phyloP scores from a whole-genome alignment of 2,113 vertebrate genomes.

The Calyptomena viridis region DNA sequence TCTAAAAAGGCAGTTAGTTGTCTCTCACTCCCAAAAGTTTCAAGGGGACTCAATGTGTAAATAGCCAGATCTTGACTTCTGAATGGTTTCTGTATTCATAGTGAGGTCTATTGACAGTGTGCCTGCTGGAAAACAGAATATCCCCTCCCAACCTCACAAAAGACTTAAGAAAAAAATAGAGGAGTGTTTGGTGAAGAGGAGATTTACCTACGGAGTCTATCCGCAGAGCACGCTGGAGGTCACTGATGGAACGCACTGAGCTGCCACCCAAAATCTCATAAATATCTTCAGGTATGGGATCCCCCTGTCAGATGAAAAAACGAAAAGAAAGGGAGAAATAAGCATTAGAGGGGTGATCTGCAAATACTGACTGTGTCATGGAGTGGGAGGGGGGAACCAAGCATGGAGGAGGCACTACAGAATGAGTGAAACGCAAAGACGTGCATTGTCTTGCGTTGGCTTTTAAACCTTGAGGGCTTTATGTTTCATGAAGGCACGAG shows the following conservation, averaged over 20 bases:
- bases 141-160: background rate
- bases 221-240: slow-evolving; percentile 86
- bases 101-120: background rate
- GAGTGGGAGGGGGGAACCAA: accelerated
- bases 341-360: background rate
- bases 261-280: slow-evolving; percentile 86
- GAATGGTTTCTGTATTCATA: background rate
- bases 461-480: background rate
- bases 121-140: background rate
- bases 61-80: background rate
- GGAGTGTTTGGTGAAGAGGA: slow-evolving; percentile 19
- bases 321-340: background rate
- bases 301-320: slow-evolving; percentile 76
- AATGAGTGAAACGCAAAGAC: accelerated
- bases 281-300: slow-evolving; percentile 87
- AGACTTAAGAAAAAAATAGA: background rate
- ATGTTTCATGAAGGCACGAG: background rate
- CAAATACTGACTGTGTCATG: background rate
- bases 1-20: background rate
- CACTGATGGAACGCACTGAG: slow-evolving; percentile 86
- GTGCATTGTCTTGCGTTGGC: accelerated
- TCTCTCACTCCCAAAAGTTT: background rate
- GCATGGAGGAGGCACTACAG: accelerated
- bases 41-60: background rate
- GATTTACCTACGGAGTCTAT: slow-evolving; percentile 92